Base-by-base conservation (phyloP, 2,888 invertebrate genomes). In the Trachelus stipa region DNA sequence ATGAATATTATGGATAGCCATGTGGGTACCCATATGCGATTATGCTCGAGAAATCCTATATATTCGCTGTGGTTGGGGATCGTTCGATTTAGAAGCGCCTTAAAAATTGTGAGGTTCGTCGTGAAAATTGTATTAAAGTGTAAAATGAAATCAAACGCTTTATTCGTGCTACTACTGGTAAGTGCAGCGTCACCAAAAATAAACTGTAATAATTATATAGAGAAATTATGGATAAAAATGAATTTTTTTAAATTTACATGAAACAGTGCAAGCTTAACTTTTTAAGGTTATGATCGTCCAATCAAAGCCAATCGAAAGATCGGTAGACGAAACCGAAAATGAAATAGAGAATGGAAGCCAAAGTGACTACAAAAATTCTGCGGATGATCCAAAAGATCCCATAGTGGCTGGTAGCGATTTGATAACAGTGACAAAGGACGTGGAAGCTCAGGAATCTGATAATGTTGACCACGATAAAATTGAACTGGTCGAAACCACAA, bases 1-100 rank as follows among this genome's bases (percentile, higher is more conserved):
- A 56, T 23, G 56, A 56, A 56, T 56, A 56, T 56, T 23, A 9
- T 2, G 56, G 11, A 1, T 11, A 73, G 15, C n/a, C 37, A 84
- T 84, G 81, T 79, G 82, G 84, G 84, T 69, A 73, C 84, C 84
- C 77, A 34, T 71, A 84, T 85, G 71, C 33, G 71, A 77, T 77
- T 35, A 73, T 40, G 74, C 74, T 73, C 37, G 56, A 69, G 74
- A 74, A 69, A 40, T 35, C 30, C 37, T 78, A 34, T 68, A 56
- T 56, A 56, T 56, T 56, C 23, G 56, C 56, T 56, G 56, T 56
- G 2, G 56, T 9, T 56, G 23, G 9, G 6, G 1, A 56, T 23
- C 56, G 9, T 9, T 9, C 23, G 56, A 23, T 56, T 56, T 56
- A 56, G 56, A 56, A 56, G 56, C 56, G 23, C 2, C 9, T 56